Conservation (phyloP, 2,888 invertebrate genomes). For the Caenorhabditis sp. region DNA sequence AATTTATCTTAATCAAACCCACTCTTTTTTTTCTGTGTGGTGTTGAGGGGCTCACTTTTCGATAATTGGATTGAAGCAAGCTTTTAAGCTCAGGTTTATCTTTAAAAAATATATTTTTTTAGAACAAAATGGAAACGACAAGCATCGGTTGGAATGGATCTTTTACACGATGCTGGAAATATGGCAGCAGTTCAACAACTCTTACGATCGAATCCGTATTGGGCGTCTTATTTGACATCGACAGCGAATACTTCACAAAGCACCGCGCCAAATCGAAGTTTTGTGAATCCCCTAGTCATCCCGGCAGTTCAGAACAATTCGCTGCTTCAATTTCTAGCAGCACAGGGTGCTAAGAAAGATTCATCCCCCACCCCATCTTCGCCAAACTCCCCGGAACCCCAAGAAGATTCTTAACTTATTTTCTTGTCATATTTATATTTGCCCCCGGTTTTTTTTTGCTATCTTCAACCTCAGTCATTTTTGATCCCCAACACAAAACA, state of each 20-base stretch:
- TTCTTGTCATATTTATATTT: not conserved
- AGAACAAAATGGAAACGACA: slow-evolving; percentile 99
- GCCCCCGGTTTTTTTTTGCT: not conserved
- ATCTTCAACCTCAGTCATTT: not conserved
- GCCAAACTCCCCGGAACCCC: not conserved
- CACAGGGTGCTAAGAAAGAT: slow-evolving; percentile 24
- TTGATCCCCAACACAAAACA: not conserved
- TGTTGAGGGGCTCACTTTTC: no score
- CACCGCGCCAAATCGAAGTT: slow-evolving; percentile 9
- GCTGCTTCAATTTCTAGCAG: slow-evolving; percentile 24
- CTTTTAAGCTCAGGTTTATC: no score
- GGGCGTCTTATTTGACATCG: slow-evolving; percentile 50
- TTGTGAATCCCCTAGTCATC: slow-evolving; percentile 25
- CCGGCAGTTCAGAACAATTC: slow-evolving; percentile 8
- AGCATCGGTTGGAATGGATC: slow-evolving; percentile 93
- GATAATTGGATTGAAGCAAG: slow-evolving; percentile 9
- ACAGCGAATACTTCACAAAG: slow-evolving; percentile 5
- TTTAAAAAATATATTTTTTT: no score
- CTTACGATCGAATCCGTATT: slow-evolving; percentile 66
- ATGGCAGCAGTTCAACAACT: slow-evolving; percentile 90
- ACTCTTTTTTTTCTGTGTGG: slow-evolving; percentile 27
- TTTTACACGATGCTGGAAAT: slow-evolving; percentile 95
- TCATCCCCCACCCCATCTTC: slow-evolving; percentile 3
- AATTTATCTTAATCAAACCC: slow-evolving; percentile 51
- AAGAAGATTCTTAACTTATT: not conserved